Evolutionary conservation across 2,888 invertebrate species (phyloP).

Genomic region (Tipula confusa): DNA sequence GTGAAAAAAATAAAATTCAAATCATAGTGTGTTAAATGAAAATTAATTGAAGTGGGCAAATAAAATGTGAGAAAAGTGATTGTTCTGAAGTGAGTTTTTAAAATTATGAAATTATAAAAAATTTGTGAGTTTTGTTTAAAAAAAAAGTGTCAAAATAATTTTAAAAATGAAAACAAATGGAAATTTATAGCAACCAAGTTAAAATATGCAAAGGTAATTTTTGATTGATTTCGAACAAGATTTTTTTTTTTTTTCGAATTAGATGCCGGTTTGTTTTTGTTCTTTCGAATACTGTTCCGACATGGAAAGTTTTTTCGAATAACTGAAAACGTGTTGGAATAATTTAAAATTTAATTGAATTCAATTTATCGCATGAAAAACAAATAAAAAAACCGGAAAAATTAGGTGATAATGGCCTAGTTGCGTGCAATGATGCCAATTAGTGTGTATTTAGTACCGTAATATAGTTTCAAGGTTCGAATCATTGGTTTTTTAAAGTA

Average conservation of each 20-base stretch:
- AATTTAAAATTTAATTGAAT: background rate
- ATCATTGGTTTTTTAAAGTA: background rate
- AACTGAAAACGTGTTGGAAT: background rate
- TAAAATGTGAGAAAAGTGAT: slow-evolving; percentile 8
- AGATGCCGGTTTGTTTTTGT: background rate
- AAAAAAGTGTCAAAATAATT: background rate
- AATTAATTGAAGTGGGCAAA: slow-evolving; percentile 16
- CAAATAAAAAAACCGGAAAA: background rate
- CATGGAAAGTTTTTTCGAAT: background rate
- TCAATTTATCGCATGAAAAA: background rate
- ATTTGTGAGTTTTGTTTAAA: background rate
- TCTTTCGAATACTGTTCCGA: background rate
- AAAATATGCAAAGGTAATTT: background rate
- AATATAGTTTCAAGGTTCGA: background rate
- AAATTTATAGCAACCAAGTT: background rate
- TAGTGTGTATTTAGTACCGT: background rate
- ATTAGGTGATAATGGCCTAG: background rate
- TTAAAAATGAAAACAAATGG: no score
- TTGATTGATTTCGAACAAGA: background rate
- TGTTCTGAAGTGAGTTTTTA: background rate
- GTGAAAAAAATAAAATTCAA: no score
- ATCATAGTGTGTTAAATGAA: background rate
- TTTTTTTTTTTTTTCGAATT: no score
- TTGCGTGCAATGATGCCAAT: background rate
- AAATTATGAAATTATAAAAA: background rate